Evolutionary conservation across 2,888 invertebrate genomes (phyloP).

Genomic region (Drosophila picticornis): DNA sequence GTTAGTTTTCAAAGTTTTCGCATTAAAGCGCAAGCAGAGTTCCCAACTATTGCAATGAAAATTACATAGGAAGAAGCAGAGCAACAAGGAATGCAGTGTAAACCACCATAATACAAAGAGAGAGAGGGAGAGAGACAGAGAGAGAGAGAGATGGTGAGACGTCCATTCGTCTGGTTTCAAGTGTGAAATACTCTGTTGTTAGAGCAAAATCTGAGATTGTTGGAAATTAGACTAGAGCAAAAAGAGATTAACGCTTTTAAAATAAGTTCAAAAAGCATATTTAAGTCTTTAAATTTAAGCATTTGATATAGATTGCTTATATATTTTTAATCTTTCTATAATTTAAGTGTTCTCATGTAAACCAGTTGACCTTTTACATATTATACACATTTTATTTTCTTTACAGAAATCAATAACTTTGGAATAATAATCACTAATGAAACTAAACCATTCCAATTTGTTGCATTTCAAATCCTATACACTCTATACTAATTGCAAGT

Average conservation of each 20-base stretch:
- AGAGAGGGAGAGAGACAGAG: background rate
- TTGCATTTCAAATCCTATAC: background rate
- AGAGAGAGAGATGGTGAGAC: background rate
- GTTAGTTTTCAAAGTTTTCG: slow-evolving; percentile 74
- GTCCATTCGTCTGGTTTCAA: background rate
- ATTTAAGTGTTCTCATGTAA: background rate
- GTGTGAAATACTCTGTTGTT: slow-evolving; percentile 6
- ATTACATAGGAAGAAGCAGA: slow-evolving; percentile 16
- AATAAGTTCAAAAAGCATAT: background rate
- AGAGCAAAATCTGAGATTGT: background rate
- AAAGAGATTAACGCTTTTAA: background rate
- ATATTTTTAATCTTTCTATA: background rate
- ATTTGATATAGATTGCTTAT: background rate
- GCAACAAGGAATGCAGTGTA: slow-evolving; percentile 21
- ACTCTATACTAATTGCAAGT: background rate
- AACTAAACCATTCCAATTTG: background rate
- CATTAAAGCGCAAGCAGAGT: slow-evolving; percentile 64
- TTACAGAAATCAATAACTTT: background rate
- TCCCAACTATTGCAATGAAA: slow-evolving; percentile 71
- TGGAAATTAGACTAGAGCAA: background rate
- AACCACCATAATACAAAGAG: background rate
- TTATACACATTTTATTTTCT: background rate
- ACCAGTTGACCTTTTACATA: background rate
- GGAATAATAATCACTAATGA: background rate
- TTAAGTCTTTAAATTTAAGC: background rate